These are phyloP conservation scores for Andrena marginata DNA, from an alignment of 2,888 invertebrate genomes.

Conservation along the genomic window DNA sequence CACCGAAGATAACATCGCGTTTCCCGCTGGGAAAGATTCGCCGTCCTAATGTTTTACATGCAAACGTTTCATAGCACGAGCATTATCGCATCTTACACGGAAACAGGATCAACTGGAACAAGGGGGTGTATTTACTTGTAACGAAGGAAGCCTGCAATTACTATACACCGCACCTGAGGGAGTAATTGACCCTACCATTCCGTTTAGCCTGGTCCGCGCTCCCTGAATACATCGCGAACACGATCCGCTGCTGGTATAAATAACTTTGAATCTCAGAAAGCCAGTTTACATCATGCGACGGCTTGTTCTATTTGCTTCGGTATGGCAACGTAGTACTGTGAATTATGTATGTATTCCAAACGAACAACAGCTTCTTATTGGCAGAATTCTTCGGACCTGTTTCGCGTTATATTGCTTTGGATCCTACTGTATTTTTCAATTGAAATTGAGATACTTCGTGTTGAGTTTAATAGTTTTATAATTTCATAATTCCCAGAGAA, in stretches of 20 bases:
- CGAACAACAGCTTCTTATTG: no score
- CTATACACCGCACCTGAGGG: constrained; percentile 43
- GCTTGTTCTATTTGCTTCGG: neutral
- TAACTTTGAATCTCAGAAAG: constrained; percentile 27
- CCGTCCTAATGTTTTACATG: neutral
- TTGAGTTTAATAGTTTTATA: no score
- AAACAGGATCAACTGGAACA: constrained; percentile 32
- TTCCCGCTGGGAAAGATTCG: neutral
- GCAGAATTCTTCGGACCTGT: no score
- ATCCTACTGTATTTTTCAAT: no score
- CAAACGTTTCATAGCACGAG: constrained; percentile 16
- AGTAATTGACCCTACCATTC: constrained; percentile 46
- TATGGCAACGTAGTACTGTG: no score
- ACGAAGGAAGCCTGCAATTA: constrained; percentile 52
- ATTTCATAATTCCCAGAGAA: no score
- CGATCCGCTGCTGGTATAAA: constrained; percentile 12
- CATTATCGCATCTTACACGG: constrained; percentile 25
- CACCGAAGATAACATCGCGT: neutral
- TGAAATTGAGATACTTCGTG: no score
- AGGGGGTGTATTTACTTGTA: constrained; percentile 46
- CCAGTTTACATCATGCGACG: neutral
- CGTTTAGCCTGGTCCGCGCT: constrained; percentile 20
- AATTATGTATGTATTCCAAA: neutral
- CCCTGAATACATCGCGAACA: constrained; percentile 20
- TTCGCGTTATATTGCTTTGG: no score